Evolutionary conservation across 2,797 vertebrate species (phyloP).

Genomic region (Chrysocyon brachyurus): DNA sequence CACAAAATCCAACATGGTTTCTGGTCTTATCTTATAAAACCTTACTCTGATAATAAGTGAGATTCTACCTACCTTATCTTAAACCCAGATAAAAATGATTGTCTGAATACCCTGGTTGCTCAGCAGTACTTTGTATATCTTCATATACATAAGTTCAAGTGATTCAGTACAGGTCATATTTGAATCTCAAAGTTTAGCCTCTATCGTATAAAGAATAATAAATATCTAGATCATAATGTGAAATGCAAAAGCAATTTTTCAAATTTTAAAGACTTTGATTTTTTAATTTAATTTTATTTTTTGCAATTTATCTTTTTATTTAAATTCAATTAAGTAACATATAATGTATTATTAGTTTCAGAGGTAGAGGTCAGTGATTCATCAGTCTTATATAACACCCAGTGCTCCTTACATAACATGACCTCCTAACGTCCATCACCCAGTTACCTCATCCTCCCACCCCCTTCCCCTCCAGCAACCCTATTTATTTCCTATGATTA

Average conservation of each 20-base stretch:
- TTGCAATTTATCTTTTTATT: background rate
- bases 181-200: slow-evolving; percentile 38
- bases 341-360: background rate
- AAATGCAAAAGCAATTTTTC: background rate
- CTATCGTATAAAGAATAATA: slow-evolving; percentile 42
- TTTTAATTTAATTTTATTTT: background rate
- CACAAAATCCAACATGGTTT: slow-evolving; percentile 59
- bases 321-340: background rate
- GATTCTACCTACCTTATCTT: background rate
- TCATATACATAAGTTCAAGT: background rate
- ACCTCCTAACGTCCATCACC: background rate
- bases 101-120: background rate
- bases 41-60: background rate
- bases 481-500: background rate
- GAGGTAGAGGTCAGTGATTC: background rate
- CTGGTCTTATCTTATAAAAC: slow-evolving; percentile 72
- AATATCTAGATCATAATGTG: background rate
- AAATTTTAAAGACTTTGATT: background rate
- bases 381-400: background rate
- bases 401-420: background rate
- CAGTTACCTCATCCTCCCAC: background rate
- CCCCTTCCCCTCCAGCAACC: background rate
- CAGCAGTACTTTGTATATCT: background rate
- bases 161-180: background rate
- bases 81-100: background rate